Conservation (phyloP, 2,888 invertebrate genomes). For the Cosmorhoe ocellata region DNA sequence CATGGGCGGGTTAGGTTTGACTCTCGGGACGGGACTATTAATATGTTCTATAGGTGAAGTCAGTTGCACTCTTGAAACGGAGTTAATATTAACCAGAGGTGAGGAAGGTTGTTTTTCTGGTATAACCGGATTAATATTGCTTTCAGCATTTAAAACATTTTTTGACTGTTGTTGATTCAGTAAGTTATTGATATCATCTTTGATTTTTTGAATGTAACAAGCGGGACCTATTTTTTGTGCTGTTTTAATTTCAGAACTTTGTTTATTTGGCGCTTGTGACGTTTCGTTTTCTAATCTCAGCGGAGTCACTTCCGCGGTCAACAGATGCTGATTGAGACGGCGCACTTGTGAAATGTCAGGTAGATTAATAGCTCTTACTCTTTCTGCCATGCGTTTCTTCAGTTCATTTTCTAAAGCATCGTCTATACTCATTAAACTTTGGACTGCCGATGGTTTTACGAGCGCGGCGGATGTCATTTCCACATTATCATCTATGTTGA, state of each 20-base stretch:
- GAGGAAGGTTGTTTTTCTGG: background rate
- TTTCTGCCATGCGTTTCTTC: conserved; percentile 38
- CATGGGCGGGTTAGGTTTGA: background rate
- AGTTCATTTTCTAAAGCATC: conserved; percentile 26
- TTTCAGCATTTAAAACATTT: background rate
- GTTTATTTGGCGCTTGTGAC: background rate
- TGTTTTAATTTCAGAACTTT: background rate
- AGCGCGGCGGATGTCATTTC: conserved; percentile 28
- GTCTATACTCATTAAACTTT: conserved; percentile 51
- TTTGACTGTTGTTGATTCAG: conserved; percentile 4
- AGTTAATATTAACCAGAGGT: background rate
- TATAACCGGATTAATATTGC: background rate
- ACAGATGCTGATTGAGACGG: conserved; percentile 59
- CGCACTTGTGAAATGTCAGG: conserved; percentile 61
- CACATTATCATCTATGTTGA: conserved; percentile 9
- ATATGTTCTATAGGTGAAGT: background rate
- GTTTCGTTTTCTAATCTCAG: conserved; percentile 39
- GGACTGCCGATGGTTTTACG: conserved; percentile 52
- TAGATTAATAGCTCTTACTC: conserved; percentile 58
- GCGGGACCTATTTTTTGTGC: background rate
- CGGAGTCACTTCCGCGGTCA: conserved; percentile 65
- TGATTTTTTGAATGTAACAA: conserved; percentile 10
- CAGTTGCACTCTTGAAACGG: background rate
- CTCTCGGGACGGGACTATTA: background rate
- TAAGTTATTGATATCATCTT: conserved; percentile 14